phyloP scores from a whole-genome alignment of 2,797 vertebrate species.

The Kryptopterus vitreolus region DNA sequence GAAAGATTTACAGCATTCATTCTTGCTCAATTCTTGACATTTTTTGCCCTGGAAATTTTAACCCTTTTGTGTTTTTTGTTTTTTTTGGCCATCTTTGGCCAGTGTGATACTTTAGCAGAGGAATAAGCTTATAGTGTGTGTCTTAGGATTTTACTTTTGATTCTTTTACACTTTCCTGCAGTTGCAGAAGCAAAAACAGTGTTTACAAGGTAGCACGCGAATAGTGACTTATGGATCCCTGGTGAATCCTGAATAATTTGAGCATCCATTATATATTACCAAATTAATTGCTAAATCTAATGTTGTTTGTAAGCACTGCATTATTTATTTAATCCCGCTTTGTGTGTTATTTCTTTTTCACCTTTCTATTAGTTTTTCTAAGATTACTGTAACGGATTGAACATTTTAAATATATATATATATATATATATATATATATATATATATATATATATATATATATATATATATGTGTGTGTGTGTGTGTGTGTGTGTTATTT shows the following conservation, averaged over 20 bases:
- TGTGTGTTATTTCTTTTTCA: background rate
- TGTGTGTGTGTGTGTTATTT: too few relatives aligned
- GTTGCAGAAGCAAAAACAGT: background rate
- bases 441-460: too few relatives aligned
- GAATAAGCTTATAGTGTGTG: background rate
- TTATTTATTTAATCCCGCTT: background rate
- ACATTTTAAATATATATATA: too few relatives aligned
- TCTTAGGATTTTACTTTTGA: background rate
- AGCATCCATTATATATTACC: background rate
- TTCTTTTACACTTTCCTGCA: background rate
- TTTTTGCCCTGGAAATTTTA: background rate
- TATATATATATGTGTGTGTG: too few relatives aligned
- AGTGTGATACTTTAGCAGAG: background rate
- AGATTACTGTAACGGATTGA: too few relatives aligned
- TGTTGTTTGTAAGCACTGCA: background rate
- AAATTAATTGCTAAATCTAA: background rate
- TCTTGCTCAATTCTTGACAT: too few relatives aligned
- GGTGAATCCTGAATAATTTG: background rate
- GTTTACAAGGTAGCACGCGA: too few relatives aligned
- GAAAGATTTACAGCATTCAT: too few relatives aligned
- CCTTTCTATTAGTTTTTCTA: background rate
- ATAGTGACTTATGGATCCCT: background rate
- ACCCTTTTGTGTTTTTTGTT: background rate
- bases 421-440: too few relatives aligned
- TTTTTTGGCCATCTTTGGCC: background rate